A percentile compares a stretch with the other conserved stretches of the same genome.
phyloP scores from a whole-genome alignment of 2,113 vertebrate species.

The Urocolius indicus region DNA sequence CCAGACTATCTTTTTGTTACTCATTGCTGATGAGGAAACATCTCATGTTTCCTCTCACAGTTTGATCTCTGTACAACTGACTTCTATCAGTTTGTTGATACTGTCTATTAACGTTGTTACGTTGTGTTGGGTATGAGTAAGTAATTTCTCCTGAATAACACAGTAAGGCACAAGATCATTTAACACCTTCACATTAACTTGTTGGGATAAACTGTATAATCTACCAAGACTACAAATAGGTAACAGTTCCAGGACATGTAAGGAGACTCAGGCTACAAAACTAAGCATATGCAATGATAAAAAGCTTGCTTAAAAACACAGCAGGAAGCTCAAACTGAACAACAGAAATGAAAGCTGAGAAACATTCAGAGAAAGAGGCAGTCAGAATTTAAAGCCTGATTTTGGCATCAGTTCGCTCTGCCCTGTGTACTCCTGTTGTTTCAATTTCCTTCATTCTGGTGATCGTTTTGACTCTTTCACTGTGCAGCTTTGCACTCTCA shows the following conservation, averaged over 20 bases:
- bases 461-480: not conserved
- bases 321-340: not conserved
- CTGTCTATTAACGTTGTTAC: not conserved
- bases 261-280: not conserved
- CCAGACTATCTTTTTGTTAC: not conserved
- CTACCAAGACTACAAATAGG: not conserved
- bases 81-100: not conserved
- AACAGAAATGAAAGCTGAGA: not conserved
- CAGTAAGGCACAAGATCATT: not conserved
- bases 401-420: not conserved
- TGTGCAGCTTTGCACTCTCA: not conserved
- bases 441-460: not conserved
- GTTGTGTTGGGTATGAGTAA: not conserved
- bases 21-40: not conserved
- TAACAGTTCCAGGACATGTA: not conserved
- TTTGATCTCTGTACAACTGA: not conserved
- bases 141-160: not conserved
- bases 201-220: not conserved
- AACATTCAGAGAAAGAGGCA: not conserved
- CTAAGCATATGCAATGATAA: not conserved
- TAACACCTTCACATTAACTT: not conserved
- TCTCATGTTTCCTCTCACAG: not conserved
- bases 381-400: not conserved
- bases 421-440: not conserved
- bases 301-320: not conserved